Conservation (phyloP, 2,797 vertebrate species). For the Rhodeus uyekii region DNA sequence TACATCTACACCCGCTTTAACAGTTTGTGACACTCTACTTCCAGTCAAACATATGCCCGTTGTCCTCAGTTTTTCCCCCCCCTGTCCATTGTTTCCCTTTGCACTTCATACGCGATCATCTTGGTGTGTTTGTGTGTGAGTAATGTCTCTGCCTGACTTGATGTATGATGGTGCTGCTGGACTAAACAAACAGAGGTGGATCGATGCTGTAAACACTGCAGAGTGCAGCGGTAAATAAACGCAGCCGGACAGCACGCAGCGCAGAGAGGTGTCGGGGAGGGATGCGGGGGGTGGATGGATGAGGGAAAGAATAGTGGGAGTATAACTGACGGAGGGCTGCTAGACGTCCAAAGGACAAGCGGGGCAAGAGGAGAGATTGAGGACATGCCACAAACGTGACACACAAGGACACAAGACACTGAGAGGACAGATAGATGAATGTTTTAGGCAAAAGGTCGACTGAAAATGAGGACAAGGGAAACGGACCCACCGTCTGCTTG, state of each 20-base stretch:
- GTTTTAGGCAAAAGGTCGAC: conserved; percentile 19
- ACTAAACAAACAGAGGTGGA: conserved; percentile 76
- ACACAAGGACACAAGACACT: background rate
- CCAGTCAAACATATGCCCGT: conserved; percentile 20
- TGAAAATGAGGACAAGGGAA: conserved; percentile 23
- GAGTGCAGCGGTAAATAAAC: conserved; percentile 78
- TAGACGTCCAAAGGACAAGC: conserved; percentile 7
- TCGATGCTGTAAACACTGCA: conserved; percentile 82
- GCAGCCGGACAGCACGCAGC: conserved; percentile 70
- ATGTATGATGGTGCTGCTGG: conserved; percentile 70
- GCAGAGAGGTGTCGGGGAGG: conserved; percentile 33
- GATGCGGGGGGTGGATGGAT: conserved; percentile 3
- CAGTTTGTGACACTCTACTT: conserved; percentile 16
- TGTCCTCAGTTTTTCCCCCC: background rate
- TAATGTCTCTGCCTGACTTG: conserved; percentile 56
- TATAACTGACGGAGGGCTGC: background rate
- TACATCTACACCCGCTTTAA: conserved; percentile 8
- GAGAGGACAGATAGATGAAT: conserved; percentile 13
- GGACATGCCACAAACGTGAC: conserved; percentile 8
- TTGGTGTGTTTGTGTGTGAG: conserved; percentile 26
- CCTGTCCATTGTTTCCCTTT: conserved; percentile 15
- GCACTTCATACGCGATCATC: conserved; percentile 19
- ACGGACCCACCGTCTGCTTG: background rate
- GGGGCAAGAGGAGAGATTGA: conserved; percentile 15
- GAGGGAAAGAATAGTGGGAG: conserved; percentile 15